phyloP scores from a whole-genome alignment of 2,888 invertebrate genomes.

The Nephrotoma appendiculata region DNA sequence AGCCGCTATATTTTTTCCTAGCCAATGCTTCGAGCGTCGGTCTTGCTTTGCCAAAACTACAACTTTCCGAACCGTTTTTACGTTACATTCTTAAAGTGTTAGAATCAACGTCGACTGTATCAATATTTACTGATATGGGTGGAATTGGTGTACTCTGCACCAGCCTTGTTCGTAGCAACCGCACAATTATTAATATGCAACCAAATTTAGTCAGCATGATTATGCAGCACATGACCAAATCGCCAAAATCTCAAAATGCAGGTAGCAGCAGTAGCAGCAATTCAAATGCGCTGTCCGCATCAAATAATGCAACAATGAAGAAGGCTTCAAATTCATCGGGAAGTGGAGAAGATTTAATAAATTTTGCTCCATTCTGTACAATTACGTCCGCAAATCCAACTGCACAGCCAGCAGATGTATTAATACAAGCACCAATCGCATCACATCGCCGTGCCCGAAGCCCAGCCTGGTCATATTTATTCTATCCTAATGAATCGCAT shows the following conservation, averaged over 20 bases:
- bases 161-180: slow-evolving; percentile 61
- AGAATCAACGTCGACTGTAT: slow-evolving; percentile 59
- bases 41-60: slow-evolving; percentile 29
- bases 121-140: slow-evolving; percentile 60
- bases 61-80: slow-evolving; percentile 72
- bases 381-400: slow-evolving; percentile 71
- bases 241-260: slow-evolving; percentile 30
- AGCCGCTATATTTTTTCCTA: slow-evolving; percentile 39
- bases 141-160: slow-evolving; percentile 61
- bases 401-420: slow-evolving; percentile 76
- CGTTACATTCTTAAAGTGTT: slow-evolving; percentile 69
- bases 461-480: slow-evolving; percentile 93
- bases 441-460: slow-evolving; percentile 74
- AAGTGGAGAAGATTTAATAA: slow-evolving; percentile 52
- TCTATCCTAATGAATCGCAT: slow-evolving; percentile 79
- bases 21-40: slow-evolving; percentile 26
- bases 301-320: slow-evolving; percentile 29
- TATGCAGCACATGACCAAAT: slow-evolving; percentile 46
- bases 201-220: slow-evolving; percentile 48
- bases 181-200: slow-evolving; percentile 52
- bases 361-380: slow-evolving; percentile 78
- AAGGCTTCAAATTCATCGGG: slow-evolving; percentile 16
- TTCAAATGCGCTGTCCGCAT: slow-evolving; percentile 20
- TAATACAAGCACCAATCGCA: slow-evolving; percentile 65
- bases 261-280: slow-evolving; percentile 23